Evolutionary conservation across 2,113 vertebrate genomes (phyloP), one percentile per base, ranked within the genome.

Genomic region (Cyprinodon brontotheroides): DNA sequence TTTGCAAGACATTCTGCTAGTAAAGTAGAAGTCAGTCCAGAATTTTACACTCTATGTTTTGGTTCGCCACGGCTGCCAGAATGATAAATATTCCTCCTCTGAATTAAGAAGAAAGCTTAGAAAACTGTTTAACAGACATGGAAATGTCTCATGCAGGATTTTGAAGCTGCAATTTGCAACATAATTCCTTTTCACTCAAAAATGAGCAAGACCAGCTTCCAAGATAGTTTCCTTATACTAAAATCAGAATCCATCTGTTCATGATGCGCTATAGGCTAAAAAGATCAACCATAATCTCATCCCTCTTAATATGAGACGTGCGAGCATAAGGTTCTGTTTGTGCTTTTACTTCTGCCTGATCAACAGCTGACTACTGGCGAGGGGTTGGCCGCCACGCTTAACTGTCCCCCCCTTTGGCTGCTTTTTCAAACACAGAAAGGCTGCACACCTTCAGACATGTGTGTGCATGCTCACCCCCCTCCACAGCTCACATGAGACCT

Each of bases 281-380:
- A 75, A 86, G 79, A 85, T 83, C 78, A 7, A 62, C 20, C 64
- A 82, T 82, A 86, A 87, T 74, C 43, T 74, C 37, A 53, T 74
- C 20, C 71, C 74, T 76, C 74, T 77, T 72, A 57, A 78, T 72
- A 82, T 64, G 61, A 36, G 40, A 38, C 47, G 68, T 72, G 74
- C 65, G 60, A 73, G 76, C 36, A 75, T 37, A 22, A 11, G 63
- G 61, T n/a, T 77, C 29, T 29, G 67, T 48, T 50, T 67, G 67
- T 50, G 61, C 70, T 70, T 57, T 78, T 67, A 65, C 72, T 63
- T 12, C 67, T 62, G 78, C 84, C 68, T 36, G 79, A 79, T 87
- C 84, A 90, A 91, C 88, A 89, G 83, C 86, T 89, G 86, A 89
- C 77, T 64, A 79, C 74, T 20, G 68, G 81, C 50, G 81, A 83